Percentiles rank a stretch among this genome's conserved stretches.
phyloP scores from a whole-genome alignment of 2,888 invertebrate genomes.

The Drosophila buzzatii region DNA sequence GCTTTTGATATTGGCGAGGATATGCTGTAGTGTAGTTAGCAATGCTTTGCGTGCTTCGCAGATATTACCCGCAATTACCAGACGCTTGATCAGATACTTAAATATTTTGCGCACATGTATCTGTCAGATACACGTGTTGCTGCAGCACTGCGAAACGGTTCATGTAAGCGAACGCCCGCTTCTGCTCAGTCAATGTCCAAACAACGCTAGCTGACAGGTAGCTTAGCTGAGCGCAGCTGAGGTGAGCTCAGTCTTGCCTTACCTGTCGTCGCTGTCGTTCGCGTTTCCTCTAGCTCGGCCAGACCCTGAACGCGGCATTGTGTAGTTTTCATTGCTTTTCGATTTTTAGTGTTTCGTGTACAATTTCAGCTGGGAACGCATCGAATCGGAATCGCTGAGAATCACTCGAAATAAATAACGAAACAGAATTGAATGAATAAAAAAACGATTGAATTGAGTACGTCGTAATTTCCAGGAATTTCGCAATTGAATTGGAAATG shows the following conservation, averaged over 20 bases:
- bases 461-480: conserved; percentile 71
- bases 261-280: conserved; percentile 67
- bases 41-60: conserved; percentile 57
- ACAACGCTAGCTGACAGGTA: conserved; percentile 50
- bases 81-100: conserved; percentile 58
- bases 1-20: conserved; percentile 23
- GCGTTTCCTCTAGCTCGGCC: conserved; percentile 34
- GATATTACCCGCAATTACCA: conserved; percentile 68
- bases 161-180: conserved; percentile 51
- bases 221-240: conserved; percentile 31
- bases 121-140: conserved; percentile 72
- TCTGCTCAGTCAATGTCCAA: conserved; percentile 38
- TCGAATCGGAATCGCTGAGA: conserved; percentile 48
- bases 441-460: conserved; percentile 11
- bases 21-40: conserved; percentile 14
- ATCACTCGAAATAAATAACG: conserved; percentile 38
- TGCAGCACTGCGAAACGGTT: conserved; percentile 37
- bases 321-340: conserved; percentile 29
- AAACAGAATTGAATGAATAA: conserved; percentile 5
- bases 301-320: conserved; percentile 39
- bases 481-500: conserved; percentile 76
- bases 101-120: conserved; percentile 48
- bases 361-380: conserved; percentile 52
- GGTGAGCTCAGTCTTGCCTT: conserved; percentile 63
- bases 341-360: conserved; percentile 41